Base-by-base conservation (phyloP, 1,140 invertebrate species). In the Belonocnema kinseyi region DNA sequence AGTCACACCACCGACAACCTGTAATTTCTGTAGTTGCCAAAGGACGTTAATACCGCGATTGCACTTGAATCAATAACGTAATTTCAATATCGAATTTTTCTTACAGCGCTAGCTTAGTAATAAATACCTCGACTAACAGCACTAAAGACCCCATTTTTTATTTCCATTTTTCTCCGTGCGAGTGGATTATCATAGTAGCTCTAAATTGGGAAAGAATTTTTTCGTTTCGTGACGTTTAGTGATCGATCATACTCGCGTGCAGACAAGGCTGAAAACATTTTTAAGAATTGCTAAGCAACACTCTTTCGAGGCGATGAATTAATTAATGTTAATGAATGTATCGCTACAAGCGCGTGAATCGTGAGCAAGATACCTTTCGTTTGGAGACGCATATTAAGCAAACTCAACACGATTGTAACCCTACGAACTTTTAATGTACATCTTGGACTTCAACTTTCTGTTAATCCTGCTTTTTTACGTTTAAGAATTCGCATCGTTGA, bases 261-360 rank as follows among this genome's bases (percentile, higher is more conserved):
- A 61, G 12, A 3, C 12, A 61, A 12, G 13, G 58, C 33, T 61
- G 58, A 33, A 33, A 61, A 33, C 26, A 61, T 61, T 61, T 61
- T 61, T 33, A 61, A n/a, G 61, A 66, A 66, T 66, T 66, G 61
- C 26, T 33, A 66, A 66, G 26, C 26, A 66, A 66, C 61, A 66
- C 61, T 66, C 10, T 46, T 40, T 40, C 61, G 26, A 7, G 80
- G 80, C 80, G 83, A 77, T 74, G 76, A 81, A 80, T 84, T 78
- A 78, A 84, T 84, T 84, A 84, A 84, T 84, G 84, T 84, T 84
- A 84, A 84, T 84, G 83, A 84, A 74, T 75, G 50, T 58, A 51
- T 17, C 53, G 81, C 51, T 75, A 83, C 72, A 77, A 75, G 51
- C 82, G 77, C 77, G 82, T 76, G 77, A 82, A 83, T 84, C 83